Evolutionary conservation across 2,113 vertebrate genomes (phyloP).

Genomic region (Junco hyemalis): DNA sequence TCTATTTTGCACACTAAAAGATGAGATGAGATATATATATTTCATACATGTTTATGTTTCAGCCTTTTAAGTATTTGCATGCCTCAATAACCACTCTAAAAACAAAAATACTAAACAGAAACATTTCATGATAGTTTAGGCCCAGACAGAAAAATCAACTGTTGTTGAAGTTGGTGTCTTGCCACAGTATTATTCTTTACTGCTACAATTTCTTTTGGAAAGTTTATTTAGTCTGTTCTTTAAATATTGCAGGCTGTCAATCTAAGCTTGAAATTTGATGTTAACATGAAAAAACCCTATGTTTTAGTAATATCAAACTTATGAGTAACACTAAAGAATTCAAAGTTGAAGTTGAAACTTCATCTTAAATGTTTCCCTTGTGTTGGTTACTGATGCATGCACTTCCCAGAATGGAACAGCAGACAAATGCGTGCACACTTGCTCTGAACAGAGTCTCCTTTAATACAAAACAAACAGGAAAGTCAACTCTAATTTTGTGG

Average conservation of each 20-base stretch:
- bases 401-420: not conserved
- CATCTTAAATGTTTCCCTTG: slow-evolving; percentile 15
- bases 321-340: slow-evolving; percentile 42
- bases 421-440: not conserved
- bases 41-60: slow-evolving; percentile 29
- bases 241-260: slow-evolving; percentile 59
- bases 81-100: slow-evolving; percentile 49
- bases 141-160: slow-evolving; percentile 56
- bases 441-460: slow-evolving; percentile 27
- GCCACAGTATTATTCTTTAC: slow-evolving; percentile 64
- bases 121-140: slow-evolving; percentile 48
- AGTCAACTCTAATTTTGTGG: slow-evolving; percentile 61
- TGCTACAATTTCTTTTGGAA: slow-evolving; percentile 53
- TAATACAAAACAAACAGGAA: slow-evolving; percentile 64
- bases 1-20: slow-evolving; percentile 28
- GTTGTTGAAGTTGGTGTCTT: slow-evolving; percentile 65
- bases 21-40: slow-evolving; percentile 49
- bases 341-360: slow-evolving; percentile 27
- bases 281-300: slow-evolving; percentile 16
- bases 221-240: slow-evolving; percentile 67
- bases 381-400: not conserved
- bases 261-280: slow-evolving; percentile 51
- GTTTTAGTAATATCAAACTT: slow-evolving; percentile 52
- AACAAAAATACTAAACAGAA: slow-evolving; percentile 48
- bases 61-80: slow-evolving; percentile 47